Conservation (phyloP, 2,888 invertebrate species). For the Hydrotaea cyrtoneurina region DNA sequence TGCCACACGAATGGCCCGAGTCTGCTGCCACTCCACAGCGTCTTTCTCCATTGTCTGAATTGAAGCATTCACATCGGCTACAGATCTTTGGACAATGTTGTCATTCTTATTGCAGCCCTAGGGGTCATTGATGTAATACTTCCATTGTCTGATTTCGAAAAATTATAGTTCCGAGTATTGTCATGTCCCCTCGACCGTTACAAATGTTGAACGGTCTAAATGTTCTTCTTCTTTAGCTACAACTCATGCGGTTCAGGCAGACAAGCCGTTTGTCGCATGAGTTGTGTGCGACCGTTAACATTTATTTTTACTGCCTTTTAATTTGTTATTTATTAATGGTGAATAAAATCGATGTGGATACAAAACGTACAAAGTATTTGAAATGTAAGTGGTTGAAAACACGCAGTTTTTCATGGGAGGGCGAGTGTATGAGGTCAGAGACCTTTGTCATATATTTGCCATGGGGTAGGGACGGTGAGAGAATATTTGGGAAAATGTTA, state of each 20-base stretch:
- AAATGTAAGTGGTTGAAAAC: conserved; percentile 20
- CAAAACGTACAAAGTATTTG: background rate
- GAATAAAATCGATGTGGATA: background rate
- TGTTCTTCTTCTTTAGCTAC: background rate
- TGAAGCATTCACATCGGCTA: background rate
- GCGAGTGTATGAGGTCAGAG: too few relatives aligned
- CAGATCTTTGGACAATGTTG: background rate
- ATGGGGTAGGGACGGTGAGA: too few relatives aligned
- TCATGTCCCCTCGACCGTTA: conserved; percentile 24
- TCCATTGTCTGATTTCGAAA: background rate
- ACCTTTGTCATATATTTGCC: too few relatives aligned
- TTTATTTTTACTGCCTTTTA: conserved; percentile 59
- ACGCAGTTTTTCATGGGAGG: background rate
- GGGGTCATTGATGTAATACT: conserved; percentile 9
- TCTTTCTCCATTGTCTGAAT: background rate
- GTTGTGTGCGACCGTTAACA: conserved; percentile 28
- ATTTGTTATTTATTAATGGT: conserved; percentile 44
- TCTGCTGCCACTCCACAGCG: background rate
- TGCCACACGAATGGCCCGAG: background rate
- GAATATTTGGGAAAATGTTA: too few relatives aligned
- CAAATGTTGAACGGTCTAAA: background rate
- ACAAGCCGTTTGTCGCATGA: background rate
- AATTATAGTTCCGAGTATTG: background rate
- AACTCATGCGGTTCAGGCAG: background rate
- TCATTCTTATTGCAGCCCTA: conserved; percentile 6